A percentile compares a stretch with the other conserved stretches of the same genome.
Conservation (phyloP, 2,113 vertebrate species). For the Tringa solitaria region DNA sequence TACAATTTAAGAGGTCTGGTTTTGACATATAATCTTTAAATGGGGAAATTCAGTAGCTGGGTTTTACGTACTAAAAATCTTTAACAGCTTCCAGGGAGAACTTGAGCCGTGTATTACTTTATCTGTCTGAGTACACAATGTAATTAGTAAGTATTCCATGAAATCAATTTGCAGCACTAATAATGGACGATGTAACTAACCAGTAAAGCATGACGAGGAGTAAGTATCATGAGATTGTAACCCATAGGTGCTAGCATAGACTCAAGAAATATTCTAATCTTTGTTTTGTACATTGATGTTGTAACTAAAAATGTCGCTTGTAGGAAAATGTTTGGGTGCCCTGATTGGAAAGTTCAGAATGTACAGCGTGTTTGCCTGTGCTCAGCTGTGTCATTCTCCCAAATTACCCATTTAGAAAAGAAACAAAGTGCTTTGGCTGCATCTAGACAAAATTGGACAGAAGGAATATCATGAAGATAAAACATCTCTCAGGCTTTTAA, state of each 20-base stretch:
- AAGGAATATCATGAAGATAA: slow-evolving; percentile 5
- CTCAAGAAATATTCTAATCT: neutral
- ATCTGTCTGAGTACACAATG: neutral
- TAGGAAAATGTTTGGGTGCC: neutral
- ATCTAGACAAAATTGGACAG: neutral
- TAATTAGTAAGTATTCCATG: neutral
- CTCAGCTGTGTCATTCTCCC: neutral
- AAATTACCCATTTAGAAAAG: neutral
- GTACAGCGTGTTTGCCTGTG: neutral
- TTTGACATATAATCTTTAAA: neutral
- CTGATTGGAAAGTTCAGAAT: neutral
- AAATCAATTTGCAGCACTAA: slow-evolving; percentile 15
- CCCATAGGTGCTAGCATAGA: neutral
- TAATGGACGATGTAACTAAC: neutral
- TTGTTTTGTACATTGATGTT: neutral
- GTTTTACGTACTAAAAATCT: neutral
- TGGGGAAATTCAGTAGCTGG: neutral
- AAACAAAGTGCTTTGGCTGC: neutral
- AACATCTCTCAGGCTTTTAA: neutral
- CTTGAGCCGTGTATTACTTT: neutral
- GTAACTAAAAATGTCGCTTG: neutral
- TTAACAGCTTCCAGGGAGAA: neutral
- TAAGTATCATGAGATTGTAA: neutral
- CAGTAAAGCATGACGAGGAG: neutral
- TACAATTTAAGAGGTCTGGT: neutral